A percentile compares a stretch with the other conserved stretches of the same genome.
phyloP scores from a whole-genome alignment of 1,140 invertebrate species.

The Battus philenor region DNA sequence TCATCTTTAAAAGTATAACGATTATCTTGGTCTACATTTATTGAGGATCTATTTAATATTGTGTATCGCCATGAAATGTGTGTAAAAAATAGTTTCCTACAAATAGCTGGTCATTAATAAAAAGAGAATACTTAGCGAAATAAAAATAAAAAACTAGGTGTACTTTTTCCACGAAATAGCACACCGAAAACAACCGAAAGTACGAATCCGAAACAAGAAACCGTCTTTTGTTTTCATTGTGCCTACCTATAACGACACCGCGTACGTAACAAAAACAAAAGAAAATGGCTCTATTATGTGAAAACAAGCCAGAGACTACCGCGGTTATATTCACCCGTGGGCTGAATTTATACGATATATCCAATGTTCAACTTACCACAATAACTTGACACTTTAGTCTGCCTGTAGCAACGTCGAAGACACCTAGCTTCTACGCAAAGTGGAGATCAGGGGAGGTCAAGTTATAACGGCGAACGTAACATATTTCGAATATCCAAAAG shows the following conservation, averaged over 20 bases:
- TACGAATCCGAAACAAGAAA: constrained; percentile 59
- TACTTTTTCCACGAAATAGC: constrained; percentile 7
- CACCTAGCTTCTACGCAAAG: neutral
- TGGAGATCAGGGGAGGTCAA: constrained; percentile 21
- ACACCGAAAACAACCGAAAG: constrained; percentile 29
- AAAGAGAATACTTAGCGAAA: too few species aligned
- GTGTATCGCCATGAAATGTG: too few species aligned
- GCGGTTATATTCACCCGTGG: constrained; percentile 70
- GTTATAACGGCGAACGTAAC: constrained; percentile 31
- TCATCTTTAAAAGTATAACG: too few species aligned
- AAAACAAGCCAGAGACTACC: constrained; percentile 68
- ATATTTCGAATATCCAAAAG: constrained; percentile 73
- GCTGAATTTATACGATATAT: constrained; percentile 71
- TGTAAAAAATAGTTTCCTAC: too few species aligned
- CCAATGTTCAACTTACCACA: constrained; percentile 43
- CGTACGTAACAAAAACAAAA: constrained; percentile 70
- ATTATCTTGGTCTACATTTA: too few species aligned
- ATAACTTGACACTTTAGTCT: constrained; percentile 30
- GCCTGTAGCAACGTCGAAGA: constrained; percentile 4
- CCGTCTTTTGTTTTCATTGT: constrained; percentile 71
- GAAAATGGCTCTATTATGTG: constrained; percentile 74
- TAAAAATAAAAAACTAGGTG: too few species aligned
- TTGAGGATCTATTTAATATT: too few species aligned
- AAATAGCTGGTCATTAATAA: too few species aligned
- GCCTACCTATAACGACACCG: constrained; percentile 58